These are phyloP conservation scores for Pararge aegeria DNA, from an alignment of 1,140 invertebrate species.

Conservation along the genomic window DNA sequence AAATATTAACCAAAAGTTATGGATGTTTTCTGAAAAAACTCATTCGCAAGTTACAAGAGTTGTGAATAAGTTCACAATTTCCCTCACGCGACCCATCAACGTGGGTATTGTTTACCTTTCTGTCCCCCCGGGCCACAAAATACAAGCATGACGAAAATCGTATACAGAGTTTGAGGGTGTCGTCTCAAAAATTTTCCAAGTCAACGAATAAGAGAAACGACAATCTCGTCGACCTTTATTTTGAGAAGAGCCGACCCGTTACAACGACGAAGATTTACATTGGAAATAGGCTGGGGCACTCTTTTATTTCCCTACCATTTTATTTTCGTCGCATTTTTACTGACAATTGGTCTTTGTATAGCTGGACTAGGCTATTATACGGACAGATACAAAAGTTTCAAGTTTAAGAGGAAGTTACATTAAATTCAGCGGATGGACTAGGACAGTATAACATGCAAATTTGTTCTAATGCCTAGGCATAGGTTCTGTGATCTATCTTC, in stretches of 20 bases:
- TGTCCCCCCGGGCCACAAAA: constrained; percentile 35
- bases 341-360: constrained; percentile 3
- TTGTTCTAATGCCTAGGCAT: no score
- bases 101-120: constrained; percentile 48
- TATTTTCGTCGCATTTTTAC: constrained; percentile 40
- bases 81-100: constrained; percentile 24
- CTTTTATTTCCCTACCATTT: constrained; percentile 46
- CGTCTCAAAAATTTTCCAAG: constrained; percentile 57
- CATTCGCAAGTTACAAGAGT: background rate
- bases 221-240: constrained; percentile 62
- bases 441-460: no score
- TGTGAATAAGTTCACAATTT: constrained; percentile 4
- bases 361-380: background rate
- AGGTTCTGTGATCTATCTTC: no score
- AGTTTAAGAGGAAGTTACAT: background rate
- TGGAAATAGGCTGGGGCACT: constrained; percentile 57
- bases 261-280: constrained; percentile 68
- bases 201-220: constrained; percentile 56
- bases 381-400: background rate
- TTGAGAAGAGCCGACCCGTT: constrained; percentile 57
- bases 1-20: no score
- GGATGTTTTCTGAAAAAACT: background rate
- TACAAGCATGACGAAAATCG: constrained; percentile 51
- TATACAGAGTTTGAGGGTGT: constrained; percentile 44
- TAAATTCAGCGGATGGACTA: background rate